Evolutionary conservation across 2,113 vertebrate genomes (phyloP), one percentile per base, ranked within the genome.

Genomic region (Dendropsophus ebraccatus): DNA sequence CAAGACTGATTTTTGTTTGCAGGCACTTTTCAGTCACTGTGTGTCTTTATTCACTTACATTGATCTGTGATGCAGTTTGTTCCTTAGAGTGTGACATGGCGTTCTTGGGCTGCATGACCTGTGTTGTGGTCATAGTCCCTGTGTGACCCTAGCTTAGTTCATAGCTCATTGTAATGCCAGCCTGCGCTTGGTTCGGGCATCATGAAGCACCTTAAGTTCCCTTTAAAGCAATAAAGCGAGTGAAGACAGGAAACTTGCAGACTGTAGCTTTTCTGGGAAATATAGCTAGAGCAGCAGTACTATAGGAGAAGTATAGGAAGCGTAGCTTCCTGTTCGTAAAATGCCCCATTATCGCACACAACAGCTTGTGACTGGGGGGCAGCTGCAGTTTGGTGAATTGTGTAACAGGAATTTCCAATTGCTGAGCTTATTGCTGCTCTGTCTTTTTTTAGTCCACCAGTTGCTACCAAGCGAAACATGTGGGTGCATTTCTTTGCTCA

Each of bases 381-480:
- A 56, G 75, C 75, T 79, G 60, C 47, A 25, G 21, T 70, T 69
- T 21, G 30, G 37, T 56, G 35, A 9, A 25, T 78, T 80, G 76
- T 30, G 84, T 23, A 78, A 76, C n/a, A 69, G 74, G 83, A 85
- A 85, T 85, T 52, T 79, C 58, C n/a, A 79, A 50, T 2, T 70
- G 76, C 58, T 85, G 83, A 80, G 76, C 84, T 47, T 80, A 76
- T 30, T 12, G 21, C 54, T 5, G 2, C 13, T 86, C 1, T 28
- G 23, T 54, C 47, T 76, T 83, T 73, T 37, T 65, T 28, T 74
- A 25, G 50, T 25, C 32, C 21, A 19, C 52, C 83, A 86, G 30
- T 45, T 86, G 84, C 23, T 72, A 41, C 5, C 52, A 35, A 25
- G 84, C 4, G 35, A 54, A 17, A 58, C 84, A 45, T 19, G 23